A percentile compares a stretch with the other conserved stretches of the same genome.
Evolutionary conservation across 2,888 invertebrate species (phyloP).

Genomic region (Lamellibrachia columna): DNA sequence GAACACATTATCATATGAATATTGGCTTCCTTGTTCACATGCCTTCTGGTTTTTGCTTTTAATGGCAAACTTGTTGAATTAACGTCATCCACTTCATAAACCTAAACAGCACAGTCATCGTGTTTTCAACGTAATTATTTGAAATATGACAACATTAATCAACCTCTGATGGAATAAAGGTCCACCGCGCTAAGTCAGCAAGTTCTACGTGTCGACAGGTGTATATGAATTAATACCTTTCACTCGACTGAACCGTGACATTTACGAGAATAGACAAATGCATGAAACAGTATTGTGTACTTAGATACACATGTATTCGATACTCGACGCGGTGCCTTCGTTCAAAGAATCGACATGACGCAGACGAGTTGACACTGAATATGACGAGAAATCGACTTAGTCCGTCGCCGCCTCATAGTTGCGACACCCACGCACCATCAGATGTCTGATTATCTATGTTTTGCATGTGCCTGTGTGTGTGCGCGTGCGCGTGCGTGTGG

Average conservation of each 20-base stretch:
- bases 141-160: not conserved
- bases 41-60: no score
- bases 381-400: not conserved
- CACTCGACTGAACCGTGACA: not conserved
- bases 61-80: no score
- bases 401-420: not conserved
- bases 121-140: not conserved
- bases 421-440: not conserved
- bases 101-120: not conserved
- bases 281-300: not conserved
- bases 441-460: not conserved
- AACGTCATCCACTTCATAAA: not conserved
- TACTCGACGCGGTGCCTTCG: not conserved
- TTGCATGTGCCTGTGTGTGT: no score
- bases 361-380: not conserved
- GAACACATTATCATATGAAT: no score
- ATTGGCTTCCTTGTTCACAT: no score
- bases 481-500: no score
- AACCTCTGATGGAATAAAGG: not conserved
- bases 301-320: not conserved
- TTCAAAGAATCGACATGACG: not conserved
- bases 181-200: not conserved
- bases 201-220: not conserved
- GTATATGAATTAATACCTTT: not conserved
- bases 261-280: not conserved